Percentiles rank a stretch among this genome's conserved stretches.
These are phyloP conservation scores for Miniopterus natalensis DNA, from an alignment of 2,113 vertebrate genomes.

Conservation along the genomic window DNA sequence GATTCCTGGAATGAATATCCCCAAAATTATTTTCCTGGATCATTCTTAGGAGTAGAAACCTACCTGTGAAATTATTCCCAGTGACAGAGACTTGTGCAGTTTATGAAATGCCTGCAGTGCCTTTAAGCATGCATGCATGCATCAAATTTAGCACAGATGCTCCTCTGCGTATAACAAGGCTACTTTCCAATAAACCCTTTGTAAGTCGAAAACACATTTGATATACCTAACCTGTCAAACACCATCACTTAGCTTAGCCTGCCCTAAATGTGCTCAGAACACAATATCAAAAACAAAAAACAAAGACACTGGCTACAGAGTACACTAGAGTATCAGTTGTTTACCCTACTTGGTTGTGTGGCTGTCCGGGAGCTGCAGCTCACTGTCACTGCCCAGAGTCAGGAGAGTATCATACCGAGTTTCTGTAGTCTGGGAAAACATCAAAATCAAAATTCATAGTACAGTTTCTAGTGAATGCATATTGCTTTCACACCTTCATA, in stretches of 20 bases:
- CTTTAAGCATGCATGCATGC: neutral
- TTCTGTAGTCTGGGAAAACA: neutral
- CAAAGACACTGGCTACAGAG: neutral
- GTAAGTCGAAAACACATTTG: neutral
- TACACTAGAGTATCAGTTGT: neutral
- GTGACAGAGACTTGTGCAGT: neutral
- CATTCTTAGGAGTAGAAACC: neutral
- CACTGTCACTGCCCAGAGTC: neutral
- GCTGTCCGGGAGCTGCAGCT: neutral
- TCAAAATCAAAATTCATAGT: neutral
- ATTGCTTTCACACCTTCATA: neutral
- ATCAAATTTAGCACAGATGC: neutral
- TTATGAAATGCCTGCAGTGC: neutral
- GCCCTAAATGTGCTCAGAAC: neutral
- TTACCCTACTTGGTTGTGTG: neutral
- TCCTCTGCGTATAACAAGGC: neutral
- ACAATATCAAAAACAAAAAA: neutral
- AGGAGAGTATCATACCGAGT: neutral
- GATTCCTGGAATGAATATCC: constrained; percentile 22
- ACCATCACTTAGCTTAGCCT: neutral
- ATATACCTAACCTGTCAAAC: neutral
- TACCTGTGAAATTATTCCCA: neutral
- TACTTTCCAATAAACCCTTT: neutral
- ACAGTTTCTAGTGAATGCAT: neutral
- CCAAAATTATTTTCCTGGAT: neutral